Evolutionary conservation across 37 sponge, comb jelly and placozoan species (phyloP), one percentile per base, ranked within the genome.

Genomic region (Geodia barretti): DNA sequence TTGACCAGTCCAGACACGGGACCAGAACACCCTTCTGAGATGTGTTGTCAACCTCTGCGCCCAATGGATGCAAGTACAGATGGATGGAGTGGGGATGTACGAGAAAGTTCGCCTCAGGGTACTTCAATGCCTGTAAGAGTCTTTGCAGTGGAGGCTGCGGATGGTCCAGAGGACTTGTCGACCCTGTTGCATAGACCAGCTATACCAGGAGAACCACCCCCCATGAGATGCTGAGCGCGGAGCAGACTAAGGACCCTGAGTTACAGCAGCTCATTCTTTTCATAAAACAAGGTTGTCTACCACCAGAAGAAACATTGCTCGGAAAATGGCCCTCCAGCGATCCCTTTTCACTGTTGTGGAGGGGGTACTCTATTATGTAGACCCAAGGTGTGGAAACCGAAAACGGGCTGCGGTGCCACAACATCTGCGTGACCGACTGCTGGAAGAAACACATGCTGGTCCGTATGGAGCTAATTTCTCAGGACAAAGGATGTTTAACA

Each of bases 361-460:
- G 20, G 64, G 39, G 20, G 35, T 77, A 4, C 39, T 77, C 37
- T 77, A 62, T 40, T 77, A 41, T 30, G 26, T 77, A 8, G 78
- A 77, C 30, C 78, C 64, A 5, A 77, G 62, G 30, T 19, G 8
- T 7, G 64, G 35, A 14, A 64, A 77, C 35, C 7, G 78, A 8
- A 77, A 77, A 19, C 9, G 78, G 4, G 64, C 39, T 63, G 78
- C 30, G 20, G 64, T 77, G 7, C 78, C 78, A 60, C 21, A 30
- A 21, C 78, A 77, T 30, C 39, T 77, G 11, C 35, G 39, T 19
- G 38, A 62, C 5, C 65, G 39, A 11, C 32, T 62, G 7, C 38
- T 77, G 39, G 25, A 62, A 23, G 64, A 77, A 39, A 60, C 4
- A 4, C 78, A 77, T 25, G 23, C 43, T 23, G 21, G 28, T 14